Base-by-base conservation (phyloP, 2,888 invertebrate species). In the Drosophila falleni region DNA sequence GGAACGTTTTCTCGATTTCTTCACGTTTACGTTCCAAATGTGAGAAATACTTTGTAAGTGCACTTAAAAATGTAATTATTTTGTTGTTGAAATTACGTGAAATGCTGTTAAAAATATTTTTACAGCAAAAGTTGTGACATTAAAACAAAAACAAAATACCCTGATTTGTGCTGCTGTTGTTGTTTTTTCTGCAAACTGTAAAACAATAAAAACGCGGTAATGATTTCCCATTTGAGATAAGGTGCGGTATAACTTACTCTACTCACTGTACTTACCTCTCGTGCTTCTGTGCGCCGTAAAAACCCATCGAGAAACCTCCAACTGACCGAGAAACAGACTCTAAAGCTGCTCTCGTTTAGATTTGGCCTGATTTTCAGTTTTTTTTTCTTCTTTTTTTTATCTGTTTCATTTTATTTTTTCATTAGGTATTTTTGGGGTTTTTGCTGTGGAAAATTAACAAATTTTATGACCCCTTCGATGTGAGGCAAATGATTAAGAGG, bases 191-290 rank as follows among this genome's bases (percentile, higher is more conserved):
- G 83, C 70, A 58, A 78, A 74, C 81, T 81, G 81, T 74, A 73
- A 80, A 76, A 78, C 87, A 80, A 87, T 89, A 82, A 88, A 84
- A 82, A 80, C 60, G 74, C 79, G 68, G 73, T 87, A 87, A 87
- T 87, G 86, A 87, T 87, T 87, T 89, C 86, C 76, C 89, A 87
- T 87, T 87, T 71, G 76, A 87, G 86, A 87, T 87, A 87, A 89
- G 89, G 82, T 80, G 76, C 77, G 62, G 42, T 67, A 71, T 79
- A 69, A 56, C 73, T 63, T 79, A 60, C 37, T 35, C 13, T 54
- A 19, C 15, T 13, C 42, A 31, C 42, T 44, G 16, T 39, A 29
- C 16, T 42, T 19, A 11, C 44, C 46, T 3, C 37, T 41, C 33
- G 29, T 44, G 71, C 77, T 76, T 60, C 84, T 82, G 74, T 76